phyloP scores from a whole-genome alignment of 2,888 invertebrate genomes.

The Idaea straminata region DNA sequence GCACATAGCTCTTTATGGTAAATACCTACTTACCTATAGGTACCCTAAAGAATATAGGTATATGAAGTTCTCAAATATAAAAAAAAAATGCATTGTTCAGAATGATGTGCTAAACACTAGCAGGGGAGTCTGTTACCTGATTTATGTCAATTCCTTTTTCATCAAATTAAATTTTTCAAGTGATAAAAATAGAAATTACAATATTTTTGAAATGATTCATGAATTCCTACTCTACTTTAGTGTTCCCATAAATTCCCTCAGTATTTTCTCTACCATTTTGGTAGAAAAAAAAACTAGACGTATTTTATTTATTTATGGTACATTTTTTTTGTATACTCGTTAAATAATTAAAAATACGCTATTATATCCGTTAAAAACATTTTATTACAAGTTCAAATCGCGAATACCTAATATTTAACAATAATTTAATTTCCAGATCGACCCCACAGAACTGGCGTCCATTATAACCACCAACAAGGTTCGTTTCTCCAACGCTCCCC shows the following conservation, averaged over 20 bases:
- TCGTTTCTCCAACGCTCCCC: conserved; percentile 85
- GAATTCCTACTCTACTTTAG: neutral
- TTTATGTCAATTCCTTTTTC: no score
- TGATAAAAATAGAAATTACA: no score
- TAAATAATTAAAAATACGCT: neutral
- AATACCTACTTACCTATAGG: conserved; percentile 1
- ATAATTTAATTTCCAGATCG: conserved; percentile 74
- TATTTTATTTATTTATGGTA: neutral
- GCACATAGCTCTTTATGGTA: neutral
- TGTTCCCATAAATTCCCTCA: neutral
- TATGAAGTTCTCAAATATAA: no score
- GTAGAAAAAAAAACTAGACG: neutral
- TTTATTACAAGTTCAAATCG: neutral
- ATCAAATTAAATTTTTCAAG: no score
- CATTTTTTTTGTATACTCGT: neutral
- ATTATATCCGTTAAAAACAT: neutral
- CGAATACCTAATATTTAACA: neutral
- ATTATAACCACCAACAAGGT: conserved; percentile 79
- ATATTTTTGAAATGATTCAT: no score
- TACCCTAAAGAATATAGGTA: no score
- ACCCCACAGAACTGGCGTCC: conserved; percentile 76
- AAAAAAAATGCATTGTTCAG: no score
- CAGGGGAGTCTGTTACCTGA: no score
- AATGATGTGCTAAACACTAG: no score
- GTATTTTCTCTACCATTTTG: neutral